These are phyloP conservation scores for Ameiurus melas DNA, from an alignment of 2,113 vertebrate genomes.

Conservation along the genomic window DNA sequence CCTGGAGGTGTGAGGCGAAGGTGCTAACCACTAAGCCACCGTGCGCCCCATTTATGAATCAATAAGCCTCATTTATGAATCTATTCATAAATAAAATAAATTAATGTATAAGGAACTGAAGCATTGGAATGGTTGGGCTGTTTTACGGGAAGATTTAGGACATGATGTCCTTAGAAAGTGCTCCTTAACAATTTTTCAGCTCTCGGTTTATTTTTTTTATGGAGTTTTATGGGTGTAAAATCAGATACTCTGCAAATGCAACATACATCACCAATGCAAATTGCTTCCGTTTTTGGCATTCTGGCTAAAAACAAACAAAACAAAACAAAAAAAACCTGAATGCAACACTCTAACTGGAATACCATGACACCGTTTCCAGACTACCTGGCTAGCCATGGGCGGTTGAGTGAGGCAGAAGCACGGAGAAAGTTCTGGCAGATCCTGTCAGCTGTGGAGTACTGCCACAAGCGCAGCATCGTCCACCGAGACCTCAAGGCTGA, in stretches of 20 bases:
- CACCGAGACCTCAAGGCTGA: conserved; percentile 55
- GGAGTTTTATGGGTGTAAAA: background rate
- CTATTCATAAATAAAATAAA: background rate
- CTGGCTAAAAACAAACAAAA: background rate
- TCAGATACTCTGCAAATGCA: background rate
- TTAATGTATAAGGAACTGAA: background rate
- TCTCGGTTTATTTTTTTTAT: background rate
- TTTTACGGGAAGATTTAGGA: background rate
- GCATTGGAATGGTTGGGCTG: background rate
- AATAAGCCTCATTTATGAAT: background rate
- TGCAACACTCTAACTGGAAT: background rate
- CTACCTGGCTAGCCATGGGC: conserved; percentile 52
- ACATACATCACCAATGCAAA: background rate
- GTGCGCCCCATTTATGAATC: too few species aligned
- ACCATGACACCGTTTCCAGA: conserved; percentile 36
- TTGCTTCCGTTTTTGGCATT: background rate
- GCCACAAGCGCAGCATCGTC: conserved; percentile 49
- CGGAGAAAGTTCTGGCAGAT: conserved; percentile 55
- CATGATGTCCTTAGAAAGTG: background rate
- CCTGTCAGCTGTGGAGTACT: conserved; percentile 51
- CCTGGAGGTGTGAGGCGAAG: too few species aligned
- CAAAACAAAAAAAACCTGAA: background rate
- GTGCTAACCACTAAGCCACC: too few species aligned
- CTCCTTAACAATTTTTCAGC: background rate
- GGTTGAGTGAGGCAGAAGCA: conserved; percentile 48